These are phyloP conservation scores for Rhinopomastus cyanomelas DNA, from an alignment of 2,113 vertebrate genomes.

Conservation along the genomic window DNA sequence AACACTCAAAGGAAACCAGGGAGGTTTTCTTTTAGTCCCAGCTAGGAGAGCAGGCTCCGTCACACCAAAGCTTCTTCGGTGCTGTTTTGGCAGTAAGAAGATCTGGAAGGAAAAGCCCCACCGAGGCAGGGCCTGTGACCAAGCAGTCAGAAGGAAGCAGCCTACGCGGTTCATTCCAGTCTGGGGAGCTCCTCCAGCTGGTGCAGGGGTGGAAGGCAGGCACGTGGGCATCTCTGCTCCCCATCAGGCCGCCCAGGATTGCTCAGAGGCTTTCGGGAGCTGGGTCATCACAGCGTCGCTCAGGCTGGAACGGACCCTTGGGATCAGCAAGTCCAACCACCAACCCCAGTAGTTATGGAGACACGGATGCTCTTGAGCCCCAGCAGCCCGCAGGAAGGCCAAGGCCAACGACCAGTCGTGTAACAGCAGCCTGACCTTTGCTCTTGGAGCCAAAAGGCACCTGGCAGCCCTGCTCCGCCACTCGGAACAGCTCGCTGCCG, in stretches of 20 bases:
- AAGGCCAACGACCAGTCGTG: not conserved
- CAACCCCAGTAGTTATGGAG: too few species aligned
- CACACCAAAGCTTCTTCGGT: not conserved
- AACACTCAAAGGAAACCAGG: not conserved
- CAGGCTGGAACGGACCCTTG: too few species aligned
- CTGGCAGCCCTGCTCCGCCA: not conserved
- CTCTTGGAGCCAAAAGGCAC: not conserved
- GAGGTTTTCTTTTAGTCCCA: slow-evolving; percentile 2
- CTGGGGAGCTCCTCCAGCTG: not conserved
- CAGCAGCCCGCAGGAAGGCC: not conserved
- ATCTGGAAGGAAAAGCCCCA: slow-evolving; percentile 23
- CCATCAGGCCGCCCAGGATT: not conserved
- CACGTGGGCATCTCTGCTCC: not conserved
- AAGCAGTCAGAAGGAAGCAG: not conserved
- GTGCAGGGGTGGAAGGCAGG: not conserved
- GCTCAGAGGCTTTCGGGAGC: not conserved
- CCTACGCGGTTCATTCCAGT: not conserved
- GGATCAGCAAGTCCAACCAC: too few species aligned
- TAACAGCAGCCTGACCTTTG: not conserved
- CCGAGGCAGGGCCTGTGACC: not conserved
- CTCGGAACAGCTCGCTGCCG: not conserved
- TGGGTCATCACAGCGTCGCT: too few species aligned
- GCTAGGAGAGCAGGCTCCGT: not conserved
- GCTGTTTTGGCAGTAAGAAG: slow-evolving; percentile 2
- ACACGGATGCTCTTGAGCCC: fast-evolving